Base-by-base conservation (phyloP, 2,797 vertebrate species). In the Coregonus sp. region DNA sequence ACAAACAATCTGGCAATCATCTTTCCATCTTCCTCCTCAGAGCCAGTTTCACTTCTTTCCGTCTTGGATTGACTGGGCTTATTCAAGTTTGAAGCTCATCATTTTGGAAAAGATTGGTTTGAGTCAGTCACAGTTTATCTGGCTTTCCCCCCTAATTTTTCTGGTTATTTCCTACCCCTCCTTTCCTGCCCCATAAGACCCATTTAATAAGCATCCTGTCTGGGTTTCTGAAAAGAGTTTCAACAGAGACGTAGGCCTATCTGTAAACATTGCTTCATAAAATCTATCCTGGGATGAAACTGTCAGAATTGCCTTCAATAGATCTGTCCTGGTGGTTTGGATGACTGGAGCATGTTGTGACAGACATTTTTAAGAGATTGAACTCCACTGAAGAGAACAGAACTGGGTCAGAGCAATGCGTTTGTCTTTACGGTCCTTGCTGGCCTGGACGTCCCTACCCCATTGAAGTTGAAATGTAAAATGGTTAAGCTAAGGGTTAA, bases 141-240 rank as follows among this genome's bases (percentile, higher is more conserved):
- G 20, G 20, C 59, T 61, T 68, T 70, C 47, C 31, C 29, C 47
- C 3, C 63, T 54, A 20, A 70, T 54, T n/a, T 61, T 50, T 56
- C 12, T 25, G 20, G 59, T 54, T 4, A 25, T 31, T 76, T 78
- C 18, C 37, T 29, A 12, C 31, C 5, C 50, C 69, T 69, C 33
- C 69, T 54, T 7, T 50, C 77, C 9, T 70, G 12, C 6, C n/a
- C 3, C 14, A 29, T 67, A 72, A 59, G 37, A 70, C 65, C 52
- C 20, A 72, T 47, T 67, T 65, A 31, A 76, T 74, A 35, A 70
- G 20, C 33, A 72, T 40, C 33, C 70, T 75, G 65, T 79, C 56
- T 77, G 67, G 33, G 16, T 59, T 61, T 61, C 56, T 59, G 2
- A 37, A 20, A 6, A 68, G 20, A 25, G 29, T 65, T 9, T 25